A percentile compares a stretch with the other conserved stretches of the same genome.
Evolutionary conservation across 2,113 vertebrate genomes (phyloP).

Genomic region (Jaculus jaculus): DNA sequence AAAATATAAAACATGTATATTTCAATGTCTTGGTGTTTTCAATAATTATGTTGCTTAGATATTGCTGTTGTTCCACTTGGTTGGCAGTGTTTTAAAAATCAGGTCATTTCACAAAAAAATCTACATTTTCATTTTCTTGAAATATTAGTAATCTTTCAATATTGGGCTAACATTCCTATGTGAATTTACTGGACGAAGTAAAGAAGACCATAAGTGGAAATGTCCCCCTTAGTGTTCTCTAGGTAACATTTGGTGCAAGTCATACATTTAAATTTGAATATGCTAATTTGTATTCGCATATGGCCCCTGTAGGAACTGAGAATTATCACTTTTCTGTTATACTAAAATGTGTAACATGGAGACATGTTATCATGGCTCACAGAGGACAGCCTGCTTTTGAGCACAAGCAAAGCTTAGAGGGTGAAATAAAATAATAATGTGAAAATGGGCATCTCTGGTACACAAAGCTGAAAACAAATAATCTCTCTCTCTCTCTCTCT

Average conservation of each 20-base stretch:
- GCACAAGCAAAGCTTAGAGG: not conserved
- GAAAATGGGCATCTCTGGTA: not conserved
- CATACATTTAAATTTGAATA: not conserved
- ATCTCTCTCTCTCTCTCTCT: not conserved
- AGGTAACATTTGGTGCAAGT: not conserved
- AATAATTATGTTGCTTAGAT: not conserved
- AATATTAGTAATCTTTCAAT: not conserved
- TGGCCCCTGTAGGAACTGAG: not conserved
- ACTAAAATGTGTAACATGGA: not conserved
- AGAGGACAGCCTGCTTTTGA: not conserved
- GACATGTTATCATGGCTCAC: too few species aligned
- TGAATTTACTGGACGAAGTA: not conserved
- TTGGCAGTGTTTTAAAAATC: not conserved
- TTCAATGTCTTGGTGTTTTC: not conserved
- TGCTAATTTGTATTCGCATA: conserved; percentile 24
- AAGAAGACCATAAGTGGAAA: not conserved
- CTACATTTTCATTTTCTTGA: not conserved
- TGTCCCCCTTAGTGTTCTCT: not conserved
- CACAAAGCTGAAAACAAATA: not conserved
- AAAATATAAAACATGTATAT: not conserved
- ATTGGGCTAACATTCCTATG: not conserved
- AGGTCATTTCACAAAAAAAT: not conserved
- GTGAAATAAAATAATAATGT: not conserved
- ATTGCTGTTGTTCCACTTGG: not conserved
- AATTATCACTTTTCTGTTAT: not conserved